A percentile compares a stretch with the other conserved stretches of the same genome.
phyloP scores from a whole-genome alignment of 35 echinoderm and acorn worm genomes.

The Ptychodera flava region DNA sequence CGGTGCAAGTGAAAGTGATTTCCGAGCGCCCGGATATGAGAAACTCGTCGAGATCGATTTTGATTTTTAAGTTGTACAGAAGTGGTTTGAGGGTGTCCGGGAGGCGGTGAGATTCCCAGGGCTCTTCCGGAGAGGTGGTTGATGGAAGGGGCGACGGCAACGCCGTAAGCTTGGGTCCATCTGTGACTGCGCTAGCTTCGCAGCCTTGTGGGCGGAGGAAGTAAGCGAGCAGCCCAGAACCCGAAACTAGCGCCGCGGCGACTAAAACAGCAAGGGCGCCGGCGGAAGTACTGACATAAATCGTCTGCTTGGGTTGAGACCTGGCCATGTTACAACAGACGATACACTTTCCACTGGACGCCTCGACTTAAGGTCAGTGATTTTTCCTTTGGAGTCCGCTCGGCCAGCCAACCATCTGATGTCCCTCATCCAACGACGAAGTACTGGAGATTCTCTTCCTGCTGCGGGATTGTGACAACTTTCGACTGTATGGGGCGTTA shows the following conservation, averaged over 20 bases:
- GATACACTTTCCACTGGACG: no score
- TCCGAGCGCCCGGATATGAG: slow-evolving; percentile 39
- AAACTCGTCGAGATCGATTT: slow-evolving; percentile 52
- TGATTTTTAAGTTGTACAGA: slow-evolving; percentile 68
- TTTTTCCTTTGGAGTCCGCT: no score
- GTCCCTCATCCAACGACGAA: no score
- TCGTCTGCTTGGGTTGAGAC: no score
- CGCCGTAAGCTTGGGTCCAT: not conserved
- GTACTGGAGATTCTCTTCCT: no score
- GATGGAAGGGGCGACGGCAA: not conserved
- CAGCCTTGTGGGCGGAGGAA: not conserved
- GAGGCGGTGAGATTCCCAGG: slow-evolving; percentile 74
- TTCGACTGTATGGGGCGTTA: no score
- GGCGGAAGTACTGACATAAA: not conserved
- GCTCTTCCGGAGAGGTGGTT: not conserved
- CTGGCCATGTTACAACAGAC: no score
- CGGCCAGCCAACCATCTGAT: no score
- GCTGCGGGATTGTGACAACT: no score
- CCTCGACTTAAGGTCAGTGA: no score
- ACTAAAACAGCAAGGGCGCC: not conserved
- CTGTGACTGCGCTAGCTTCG: no score
- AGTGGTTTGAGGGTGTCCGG: slow-evolving; percentile 52
- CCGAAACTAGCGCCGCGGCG: not conserved
- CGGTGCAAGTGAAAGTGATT: slow-evolving; percentile 40
- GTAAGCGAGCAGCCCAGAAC: not conserved